These are phyloP conservation scores for Trypoxylon attenuatum DNA, from an alignment of 2,888 invertebrate species.

Conservation along the genomic window DNA sequence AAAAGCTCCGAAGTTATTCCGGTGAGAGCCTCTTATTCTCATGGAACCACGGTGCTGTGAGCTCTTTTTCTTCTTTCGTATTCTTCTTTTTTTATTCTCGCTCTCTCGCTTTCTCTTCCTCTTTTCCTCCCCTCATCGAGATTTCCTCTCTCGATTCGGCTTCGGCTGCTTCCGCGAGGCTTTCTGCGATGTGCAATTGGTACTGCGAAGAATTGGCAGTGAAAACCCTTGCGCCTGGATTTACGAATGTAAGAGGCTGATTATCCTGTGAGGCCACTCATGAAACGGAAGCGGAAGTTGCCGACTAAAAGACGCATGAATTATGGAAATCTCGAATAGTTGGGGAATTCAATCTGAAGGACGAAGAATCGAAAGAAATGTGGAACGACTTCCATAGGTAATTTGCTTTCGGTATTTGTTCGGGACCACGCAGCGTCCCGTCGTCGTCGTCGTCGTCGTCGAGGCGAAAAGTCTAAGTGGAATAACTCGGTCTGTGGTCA, in stretches of 20 bases:
- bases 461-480: too few relatives aligned
- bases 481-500: too few relatives aligned
- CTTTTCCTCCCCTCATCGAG: not conserved
- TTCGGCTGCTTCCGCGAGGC: not conserved
- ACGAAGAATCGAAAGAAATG: constrained; percentile 18
- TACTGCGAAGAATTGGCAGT: not conserved
- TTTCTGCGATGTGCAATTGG: not conserved
- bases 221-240: not conserved
- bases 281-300: constrained; percentile 21
- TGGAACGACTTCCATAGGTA: constrained; percentile 5
- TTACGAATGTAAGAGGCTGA: constrained; percentile 1
- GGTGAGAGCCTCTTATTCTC: not conserved
- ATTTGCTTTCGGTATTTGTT: too few relatives aligned
- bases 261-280: constrained; percentile 1
- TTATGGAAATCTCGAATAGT: constrained; percentile 37
- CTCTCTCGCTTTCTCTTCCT: not conserved
- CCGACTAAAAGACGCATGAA: constrained; percentile 36
- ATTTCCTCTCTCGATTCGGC: constrained; percentile 15
- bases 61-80: not conserved
- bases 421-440: too few relatives aligned
- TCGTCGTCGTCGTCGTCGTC: too few relatives aligned
- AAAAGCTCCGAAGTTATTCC: not conserved
- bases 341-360: constrained; percentile 36
- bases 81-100: not conserved
- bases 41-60: not conserved